Evolutionary conservation across 30 jellyfish, hydroid and myxozoan species (phyloP), one percentile per base, ranked within the genome.

Genomic region (Rhopilema esculentum): DNA sequence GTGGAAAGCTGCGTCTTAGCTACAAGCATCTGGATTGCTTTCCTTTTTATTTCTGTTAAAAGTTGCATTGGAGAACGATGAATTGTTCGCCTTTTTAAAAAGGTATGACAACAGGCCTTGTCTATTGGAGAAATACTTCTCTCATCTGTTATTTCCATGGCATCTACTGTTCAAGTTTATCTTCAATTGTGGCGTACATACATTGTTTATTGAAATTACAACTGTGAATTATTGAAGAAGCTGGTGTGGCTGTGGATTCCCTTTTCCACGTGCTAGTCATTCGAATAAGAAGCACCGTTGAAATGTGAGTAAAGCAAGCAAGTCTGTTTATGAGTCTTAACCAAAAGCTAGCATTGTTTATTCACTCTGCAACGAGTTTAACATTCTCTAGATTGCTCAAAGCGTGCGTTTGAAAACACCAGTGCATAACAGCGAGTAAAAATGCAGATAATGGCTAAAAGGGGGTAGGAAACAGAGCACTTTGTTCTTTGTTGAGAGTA

Each of bases 391-490:
- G 22, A 20, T 67, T 23, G 4, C 77, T 67, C 19, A 8, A 71
- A 1, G 84, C 84, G 84, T 31, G 84, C 84, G 69, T 31, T 64
- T 26, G 27, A 73, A 73, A 30, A 26, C 84, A 73, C 84, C 84
- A 73, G 84, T 73, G 84, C 21, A 16, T n/a, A 40, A 40, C 70
- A 30, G n/a, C 22, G 49, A 26, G 30, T 22, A 30, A 16, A n/a
- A 75, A 61, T 63, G 78, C 69, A 84, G 87, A 84, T 71, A 84
- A 78, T 88, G 97, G 97, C 97, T 88, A 88, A 88, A 88, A 88
- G 97, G 97, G 97, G 97, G 27, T 62, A 88, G 97, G 97, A 71
- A 27, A 72, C 84, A 17, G 29, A 18, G 32, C 16, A 26, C 17
- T n/a, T 32, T 66, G 65, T 40, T 27, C 51, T 27, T 64, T 27